Evolutionary conservation across 1,140 invertebrate species (phyloP), one percentile per base, ranked within the genome.

Genomic region (Anoplophora glabripennis): DNA sequence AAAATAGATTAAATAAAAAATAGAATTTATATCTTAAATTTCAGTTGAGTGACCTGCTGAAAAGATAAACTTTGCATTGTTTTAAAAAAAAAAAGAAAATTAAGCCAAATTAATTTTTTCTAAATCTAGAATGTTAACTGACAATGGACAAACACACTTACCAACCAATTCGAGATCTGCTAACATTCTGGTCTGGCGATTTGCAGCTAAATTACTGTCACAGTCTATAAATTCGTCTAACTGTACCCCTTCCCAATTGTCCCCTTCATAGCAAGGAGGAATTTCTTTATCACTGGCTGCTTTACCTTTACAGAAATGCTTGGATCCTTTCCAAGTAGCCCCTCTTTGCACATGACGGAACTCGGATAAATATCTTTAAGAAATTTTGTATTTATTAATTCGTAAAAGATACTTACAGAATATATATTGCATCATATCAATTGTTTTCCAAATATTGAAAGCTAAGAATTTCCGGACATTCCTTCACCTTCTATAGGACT

Each of bases 161-260:
- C 60, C 93, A 14, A 99, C 88, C 42, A 97, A 81, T 53, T 90
- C 90, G 59, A 99, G 79, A 81, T 98, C 93, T 35, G 96, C 93
- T 59, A 99, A 76, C 97, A 99, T 99, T 66, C 97, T 81, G 0
- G 96, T 98, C 79, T 99, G 96, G 56, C 96, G 83, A 79, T 99
- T 99, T 66, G 87, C 87, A 10, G 95, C 97, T 68, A 99, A 79
- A 84, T 99, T 99, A 70, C 89, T 87, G 7, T 86, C 85, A 76
- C 97, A 99, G 17, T 81, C 79, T 67, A 95, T 86, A 77, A 98
- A 99, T 75, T 96, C 85, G 58, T 90, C 85, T 4, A 96, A 76
- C 33, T 80, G 77, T 0, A 86, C 84, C 35, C 83, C 83, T 8
- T 83, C 78, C 84, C 84, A 86, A 41, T 83, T 80, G 49, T 84